Evolutionary conservation across 2,888 invertebrate genomes (phyloP).

Genomic region (Dolichopus griseipennis): DNA sequence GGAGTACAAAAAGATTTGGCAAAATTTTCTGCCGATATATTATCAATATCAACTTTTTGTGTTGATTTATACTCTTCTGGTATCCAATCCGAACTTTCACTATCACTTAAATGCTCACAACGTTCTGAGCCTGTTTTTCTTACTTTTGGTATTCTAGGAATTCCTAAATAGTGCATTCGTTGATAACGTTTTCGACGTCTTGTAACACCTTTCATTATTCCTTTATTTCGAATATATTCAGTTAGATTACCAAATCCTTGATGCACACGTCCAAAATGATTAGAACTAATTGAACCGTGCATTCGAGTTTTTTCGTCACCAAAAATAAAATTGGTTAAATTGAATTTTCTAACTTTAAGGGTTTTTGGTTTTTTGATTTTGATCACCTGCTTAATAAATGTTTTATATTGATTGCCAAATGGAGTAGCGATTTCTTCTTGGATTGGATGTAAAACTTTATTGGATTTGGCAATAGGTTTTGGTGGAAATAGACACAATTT

Average conservation of each 20-base stretch:
- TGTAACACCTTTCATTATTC: slow-evolving; percentile 11
- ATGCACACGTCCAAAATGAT: not conserved
- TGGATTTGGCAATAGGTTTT: slow-evolving; percentile 1
- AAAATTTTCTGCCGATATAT: not conserved
- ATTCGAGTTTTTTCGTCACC: slow-evolving; percentile 20
- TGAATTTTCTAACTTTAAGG: slow-evolving; percentile 36
- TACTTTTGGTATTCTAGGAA: slow-evolving; percentile 14
- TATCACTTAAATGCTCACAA: slow-evolving; percentile 8
- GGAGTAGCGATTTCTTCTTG: slow-evolving; percentile 21
- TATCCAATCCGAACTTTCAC: slow-evolving; percentile 33
- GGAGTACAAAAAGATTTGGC: not conserved
- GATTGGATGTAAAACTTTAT: not conserved
- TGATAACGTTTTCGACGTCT: slow-evolving; percentile 18
- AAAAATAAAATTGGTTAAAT: slow-evolving; percentile 35
- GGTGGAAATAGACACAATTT: slow-evolving; percentile 30
- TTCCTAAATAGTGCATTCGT: slow-evolving; percentile 22
- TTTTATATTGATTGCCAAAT: slow-evolving; percentile 34
- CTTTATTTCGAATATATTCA: slow-evolving; percentile 30
- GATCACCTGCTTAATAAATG: slow-evolving; percentile 24
- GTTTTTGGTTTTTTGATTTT: slow-evolving; percentile 33
- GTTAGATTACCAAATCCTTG: not conserved
- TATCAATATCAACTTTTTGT: not conserved
- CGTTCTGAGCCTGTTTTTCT: too few relatives aligned
- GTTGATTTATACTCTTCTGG: slow-evolving; percentile 23
- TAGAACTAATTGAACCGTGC: not conserved